phyloP scores from a whole-genome alignment of 2,113 vertebrate genomes.

The Sphyrna mokarran region DNA sequence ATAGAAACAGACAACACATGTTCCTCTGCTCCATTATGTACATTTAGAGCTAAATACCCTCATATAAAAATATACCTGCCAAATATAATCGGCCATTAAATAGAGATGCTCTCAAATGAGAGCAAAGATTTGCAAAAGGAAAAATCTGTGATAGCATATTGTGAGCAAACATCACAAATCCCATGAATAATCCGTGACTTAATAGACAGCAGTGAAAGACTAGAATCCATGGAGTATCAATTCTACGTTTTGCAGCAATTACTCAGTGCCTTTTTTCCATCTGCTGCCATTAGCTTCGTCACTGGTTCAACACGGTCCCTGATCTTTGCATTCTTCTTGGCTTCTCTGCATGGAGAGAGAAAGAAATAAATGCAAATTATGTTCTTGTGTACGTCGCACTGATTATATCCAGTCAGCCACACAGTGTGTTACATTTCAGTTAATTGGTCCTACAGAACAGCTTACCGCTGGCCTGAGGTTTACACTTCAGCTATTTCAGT shows the following conservation, averaged over 20 bases:
- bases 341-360: conserved; percentile 46
- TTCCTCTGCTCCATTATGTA: conserved; percentile 3
- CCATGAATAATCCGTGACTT: not conserved
- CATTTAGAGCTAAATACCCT: not conserved
- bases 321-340: conserved; percentile 50
- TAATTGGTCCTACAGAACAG: not conserved
- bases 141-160: not conserved
- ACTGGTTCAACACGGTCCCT: conserved; percentile 38
- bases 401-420: not conserved
- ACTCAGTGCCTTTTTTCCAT: conserved; percentile 40
- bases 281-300: conserved; percentile 44
- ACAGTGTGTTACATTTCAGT: not conserved
- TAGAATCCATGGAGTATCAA: not conserved
- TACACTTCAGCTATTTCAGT: too few relatives aligned
- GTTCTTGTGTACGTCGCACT: not conserved
- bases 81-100: conserved; percentile 28
- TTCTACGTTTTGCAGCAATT: conserved; percentile 51
- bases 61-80: conserved; percentile 20
- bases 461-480: not conserved
- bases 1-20: not conserved
- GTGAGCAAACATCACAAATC: conserved; percentile 14
- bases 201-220: not conserved
- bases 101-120: conserved; percentile 31
- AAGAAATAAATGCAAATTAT: not conserved
- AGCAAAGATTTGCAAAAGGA: not conserved